phyloP scores from a whole-genome alignment of 1,140 invertebrate genomes.

The Agrypnia vestita region DNA sequence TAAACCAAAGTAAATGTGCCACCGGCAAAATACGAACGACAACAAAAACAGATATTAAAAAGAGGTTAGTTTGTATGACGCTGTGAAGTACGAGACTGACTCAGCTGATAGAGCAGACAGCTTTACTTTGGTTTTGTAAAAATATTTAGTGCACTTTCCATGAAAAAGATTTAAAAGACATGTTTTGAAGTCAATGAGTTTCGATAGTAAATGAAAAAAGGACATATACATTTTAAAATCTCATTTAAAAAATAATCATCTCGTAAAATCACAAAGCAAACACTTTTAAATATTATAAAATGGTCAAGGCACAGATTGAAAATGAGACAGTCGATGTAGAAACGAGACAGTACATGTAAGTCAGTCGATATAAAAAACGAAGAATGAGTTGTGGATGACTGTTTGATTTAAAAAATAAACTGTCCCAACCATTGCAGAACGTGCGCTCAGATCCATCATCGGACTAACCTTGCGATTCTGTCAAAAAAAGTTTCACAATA shows the following conservation, averaged over 20 bases:
- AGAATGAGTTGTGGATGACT: not conserved
- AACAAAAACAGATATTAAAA: too few relatives aligned
- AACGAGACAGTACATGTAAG: not conserved
- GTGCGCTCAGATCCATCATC: not conserved
- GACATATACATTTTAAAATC: too few relatives aligned
- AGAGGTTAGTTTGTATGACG: too few relatives aligned
- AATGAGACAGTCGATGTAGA: not conserved
- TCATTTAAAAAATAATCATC: not conserved
- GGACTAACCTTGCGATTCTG: slow-evolving; percentile 14
- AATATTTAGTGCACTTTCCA: too few relatives aligned
- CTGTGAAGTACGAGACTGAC: too few relatives aligned
- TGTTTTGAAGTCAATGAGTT: not conserved
- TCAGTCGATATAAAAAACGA: not conserved
- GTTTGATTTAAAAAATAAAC: slow-evolving; percentile 1
- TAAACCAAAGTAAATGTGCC: too few relatives aligned
- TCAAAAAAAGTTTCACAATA: not conserved
- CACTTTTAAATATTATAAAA: too few relatives aligned
- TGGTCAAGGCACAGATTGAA: not conserved
- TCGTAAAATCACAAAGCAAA: too few relatives aligned
- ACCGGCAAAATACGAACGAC: too few relatives aligned
- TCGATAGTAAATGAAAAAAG: not conserved
- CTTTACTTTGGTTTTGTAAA: too few relatives aligned
- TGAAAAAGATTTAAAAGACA: too few relatives aligned
- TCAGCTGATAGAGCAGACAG: too few relatives aligned
- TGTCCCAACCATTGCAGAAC: slow-evolving; percentile 8